phyloP scores from a whole-genome alignment of 2,888 invertebrate species.

The Nemapogon koenigi region DNA sequence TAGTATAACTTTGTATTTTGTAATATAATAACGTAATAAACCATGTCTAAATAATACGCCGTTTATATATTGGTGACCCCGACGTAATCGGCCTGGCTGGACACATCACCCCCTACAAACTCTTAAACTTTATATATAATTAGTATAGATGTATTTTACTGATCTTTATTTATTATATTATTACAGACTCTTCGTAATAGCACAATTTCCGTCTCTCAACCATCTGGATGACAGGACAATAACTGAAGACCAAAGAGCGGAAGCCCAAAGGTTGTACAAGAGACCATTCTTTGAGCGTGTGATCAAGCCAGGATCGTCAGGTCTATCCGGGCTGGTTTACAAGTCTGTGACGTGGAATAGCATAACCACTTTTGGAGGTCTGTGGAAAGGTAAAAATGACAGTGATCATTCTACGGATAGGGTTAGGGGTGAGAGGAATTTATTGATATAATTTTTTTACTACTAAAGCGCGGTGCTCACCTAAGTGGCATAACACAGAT shows the following conservation, averaged over 20 bases:
- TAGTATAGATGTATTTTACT: too few species aligned
- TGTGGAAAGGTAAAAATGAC: background rate
- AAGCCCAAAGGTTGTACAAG: conserved; percentile 69
- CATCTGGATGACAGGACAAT: conserved; percentile 76
- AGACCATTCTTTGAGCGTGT: conserved; percentile 64
- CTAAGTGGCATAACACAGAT: too few species aligned
- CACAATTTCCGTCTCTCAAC: conserved; percentile 70
- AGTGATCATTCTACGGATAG: background rate
- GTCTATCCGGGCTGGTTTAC: conserved; percentile 34
- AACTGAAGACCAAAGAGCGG: conserved; percentile 68
- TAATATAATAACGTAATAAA: too few species aligned
- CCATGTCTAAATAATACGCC: too few species aligned
- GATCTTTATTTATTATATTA: background rate
- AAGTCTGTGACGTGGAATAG: conserved; percentile 35
- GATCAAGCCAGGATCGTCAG: conserved; percentile 28
- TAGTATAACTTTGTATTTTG: too few species aligned
- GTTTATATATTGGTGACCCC: too few species aligned
- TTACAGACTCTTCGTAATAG: conserved; percentile 75
- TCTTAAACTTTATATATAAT: too few species aligned
- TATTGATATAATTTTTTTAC: conserved; percentile 1
- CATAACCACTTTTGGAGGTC: conserved; percentile 16
- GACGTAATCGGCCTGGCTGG: too few species aligned
- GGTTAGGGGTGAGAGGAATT: conserved; percentile 2
- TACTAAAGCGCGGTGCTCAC: too few species aligned
- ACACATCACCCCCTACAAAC: too few species aligned